phyloP scores from a whole-genome alignment of 35 echinoderm and acorn worm genomes.

The Apostichopus japonicus region DNA sequence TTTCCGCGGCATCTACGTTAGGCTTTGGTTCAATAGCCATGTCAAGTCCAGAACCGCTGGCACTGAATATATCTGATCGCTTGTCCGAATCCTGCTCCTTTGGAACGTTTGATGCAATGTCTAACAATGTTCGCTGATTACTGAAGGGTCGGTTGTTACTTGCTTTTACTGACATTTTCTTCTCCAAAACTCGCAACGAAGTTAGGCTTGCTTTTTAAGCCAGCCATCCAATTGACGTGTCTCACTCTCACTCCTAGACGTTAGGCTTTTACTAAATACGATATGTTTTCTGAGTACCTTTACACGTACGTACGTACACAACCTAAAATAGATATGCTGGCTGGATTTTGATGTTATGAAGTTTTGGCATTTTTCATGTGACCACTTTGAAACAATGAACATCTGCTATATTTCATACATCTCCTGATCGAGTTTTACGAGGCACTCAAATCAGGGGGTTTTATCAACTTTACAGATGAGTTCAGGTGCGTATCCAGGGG shows the following conservation, averaged over 20 bases:
- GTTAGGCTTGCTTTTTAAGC: background rate
- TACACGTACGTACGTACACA: background rate
- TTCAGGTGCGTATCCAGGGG: too few species aligned
- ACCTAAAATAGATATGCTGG: background rate
- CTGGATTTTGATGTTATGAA: background rate
- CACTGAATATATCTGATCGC: background rate
- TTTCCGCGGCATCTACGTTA: background rate
- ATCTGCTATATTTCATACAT: background rate
- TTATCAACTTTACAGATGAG: too few species aligned
- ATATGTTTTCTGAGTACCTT: background rate
- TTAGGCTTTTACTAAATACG: background rate
- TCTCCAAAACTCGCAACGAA: background rate
- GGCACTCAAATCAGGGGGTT: too few species aligned
- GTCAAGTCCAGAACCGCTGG: background rate
- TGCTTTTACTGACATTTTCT: constrained; percentile 26
- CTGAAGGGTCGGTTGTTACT: background rate
- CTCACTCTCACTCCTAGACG: background rate
- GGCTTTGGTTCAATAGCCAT: background rate
- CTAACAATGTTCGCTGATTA: constrained; percentile 20
- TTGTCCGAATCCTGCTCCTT: background rate
- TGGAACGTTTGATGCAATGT: constrained; percentile 15
- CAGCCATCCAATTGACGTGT: background rate
- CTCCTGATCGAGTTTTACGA: too few species aligned
- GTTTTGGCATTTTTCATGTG: background rate
- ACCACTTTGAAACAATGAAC: background rate